These are phyloP conservation scores for Clepsis dumicolana DNA, from an alignment of 2,888 invertebrate species.

Conservation along the genomic window DNA sequence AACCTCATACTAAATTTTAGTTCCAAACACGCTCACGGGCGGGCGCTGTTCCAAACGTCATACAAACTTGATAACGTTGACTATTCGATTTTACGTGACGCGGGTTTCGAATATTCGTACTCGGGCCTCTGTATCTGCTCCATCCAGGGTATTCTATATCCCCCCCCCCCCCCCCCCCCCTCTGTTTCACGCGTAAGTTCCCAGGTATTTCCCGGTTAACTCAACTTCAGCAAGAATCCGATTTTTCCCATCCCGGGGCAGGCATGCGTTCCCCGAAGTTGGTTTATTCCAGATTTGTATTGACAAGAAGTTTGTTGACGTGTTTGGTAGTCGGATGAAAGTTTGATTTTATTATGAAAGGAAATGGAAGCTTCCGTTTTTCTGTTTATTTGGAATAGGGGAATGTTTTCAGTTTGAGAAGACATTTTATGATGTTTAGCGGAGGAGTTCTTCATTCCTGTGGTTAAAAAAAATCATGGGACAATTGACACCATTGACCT, in stretches of 20 bases:
- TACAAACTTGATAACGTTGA: too few species aligned
- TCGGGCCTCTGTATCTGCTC: too few species aligned
- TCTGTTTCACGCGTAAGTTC: constrained; percentile 33
- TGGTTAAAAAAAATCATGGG: too few species aligned
- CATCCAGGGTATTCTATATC: background rate
- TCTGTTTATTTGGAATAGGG: background rate
- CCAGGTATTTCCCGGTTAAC: constrained; percentile 38
- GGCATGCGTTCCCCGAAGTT: constrained; percentile 1
- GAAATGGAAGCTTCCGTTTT: background rate
- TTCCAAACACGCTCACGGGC: too few species aligned
- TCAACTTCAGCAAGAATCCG: constrained; percentile 35
- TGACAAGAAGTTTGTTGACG: constrained; percentile 14
- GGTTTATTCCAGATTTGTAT: constrained; percentile 28
- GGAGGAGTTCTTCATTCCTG: too few species aligned
- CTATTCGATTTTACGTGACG: too few species aligned
- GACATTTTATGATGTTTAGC: too few species aligned
- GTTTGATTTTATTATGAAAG: constrained; percentile 5
- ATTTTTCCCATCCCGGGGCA: constrained; percentile 25
- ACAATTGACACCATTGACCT: too few species aligned
- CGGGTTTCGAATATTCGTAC: too few species aligned
- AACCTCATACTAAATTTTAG: too few species aligned
- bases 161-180: background rate
- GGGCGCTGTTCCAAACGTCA: too few species aligned
- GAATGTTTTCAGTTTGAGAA: background rate
- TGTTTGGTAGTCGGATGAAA: constrained; percentile 15